Percentiles rank a stretch among this genome's conserved stretches.
phyloP scores from a whole-genome alignment of 1,140 invertebrate genomes.

The Odontomachus brunneus region DNA sequence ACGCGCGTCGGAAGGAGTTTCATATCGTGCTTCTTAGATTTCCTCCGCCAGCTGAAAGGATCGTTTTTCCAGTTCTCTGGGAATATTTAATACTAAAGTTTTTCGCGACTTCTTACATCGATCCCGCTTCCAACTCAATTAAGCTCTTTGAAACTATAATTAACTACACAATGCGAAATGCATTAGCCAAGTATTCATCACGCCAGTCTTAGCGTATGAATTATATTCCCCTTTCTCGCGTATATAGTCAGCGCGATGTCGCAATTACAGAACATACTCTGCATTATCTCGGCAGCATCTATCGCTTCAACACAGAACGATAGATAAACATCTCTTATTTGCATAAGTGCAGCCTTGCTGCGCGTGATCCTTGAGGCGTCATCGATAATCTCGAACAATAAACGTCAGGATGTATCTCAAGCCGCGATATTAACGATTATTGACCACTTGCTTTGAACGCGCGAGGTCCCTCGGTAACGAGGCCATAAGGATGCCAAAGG shows the following conservation, averaged over 20 bases:
- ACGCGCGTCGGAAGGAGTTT: constrained; percentile 16
- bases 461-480: constrained; percentile 61
- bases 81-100: constrained; percentile 50
- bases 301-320: constrained; percentile 1
- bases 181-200: constrained; percentile 19
- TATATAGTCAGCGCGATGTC: background rate
- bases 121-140: constrained; percentile 21
- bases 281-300: constrained; percentile 16
- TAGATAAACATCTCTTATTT: constrained; percentile 29
- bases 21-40: constrained; percentile 41
- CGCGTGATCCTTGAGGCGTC: background rate
- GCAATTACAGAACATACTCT: constrained; percentile 23
- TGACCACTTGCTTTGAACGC: constrained; percentile 48
- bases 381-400: constrained; percentile 26
- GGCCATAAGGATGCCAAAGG: constrained; percentile 67
- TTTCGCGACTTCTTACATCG: constrained; percentile 11
- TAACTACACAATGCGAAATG: background rate
- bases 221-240: background rate
- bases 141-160: background rate
- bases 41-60: constrained; percentile 12
- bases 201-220: background rate
- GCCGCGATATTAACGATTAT: constrained; percentile 60
- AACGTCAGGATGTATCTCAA: constrained; percentile 18
- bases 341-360: constrained; percentile 8
- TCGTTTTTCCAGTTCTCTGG: constrained; percentile 11